Evolutionary conservation across 2,113 vertebrate species (phyloP).

Genomic region (Epinephelus fuscoguttatus): DNA sequence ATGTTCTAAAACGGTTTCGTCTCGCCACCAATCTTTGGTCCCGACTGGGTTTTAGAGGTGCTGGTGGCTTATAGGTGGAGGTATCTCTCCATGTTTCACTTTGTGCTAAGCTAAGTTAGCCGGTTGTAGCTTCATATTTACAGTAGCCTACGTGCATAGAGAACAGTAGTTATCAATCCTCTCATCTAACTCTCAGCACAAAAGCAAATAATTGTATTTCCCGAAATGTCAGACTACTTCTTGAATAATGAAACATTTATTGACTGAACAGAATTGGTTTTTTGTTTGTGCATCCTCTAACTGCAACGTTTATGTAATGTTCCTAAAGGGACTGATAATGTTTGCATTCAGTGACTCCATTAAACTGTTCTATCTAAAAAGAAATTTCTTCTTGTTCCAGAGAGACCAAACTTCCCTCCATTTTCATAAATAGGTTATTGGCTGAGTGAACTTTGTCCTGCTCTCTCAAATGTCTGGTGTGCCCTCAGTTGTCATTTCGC

Average conservation of each 20-base stretch:
- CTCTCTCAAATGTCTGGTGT: neutral
- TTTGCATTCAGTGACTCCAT: neutral
- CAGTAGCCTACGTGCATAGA: neutral
- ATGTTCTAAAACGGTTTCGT: too few relatives aligned
- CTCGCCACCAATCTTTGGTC: too few relatives aligned
- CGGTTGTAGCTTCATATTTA: too few relatives aligned
- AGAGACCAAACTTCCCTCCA: slow-evolving; percentile 22
- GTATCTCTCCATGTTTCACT: too few relatives aligned
- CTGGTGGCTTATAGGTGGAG: too few relatives aligned
- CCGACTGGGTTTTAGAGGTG: too few relatives aligned
- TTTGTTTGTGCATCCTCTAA: neutral
- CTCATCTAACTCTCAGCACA: too few relatives aligned
- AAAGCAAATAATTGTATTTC: neutral
- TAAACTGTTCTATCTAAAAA: neutral
- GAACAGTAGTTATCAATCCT: neutral
- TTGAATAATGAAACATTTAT: neutral
- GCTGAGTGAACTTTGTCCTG: too few relatives aligned
- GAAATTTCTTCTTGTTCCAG: neutral
- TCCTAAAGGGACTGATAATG: neutral
- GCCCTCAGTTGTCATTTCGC: slow-evolving; percentile 29
- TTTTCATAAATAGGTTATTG: slow-evolving; percentile 30
- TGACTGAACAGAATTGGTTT: neutral
- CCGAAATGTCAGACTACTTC: neutral
- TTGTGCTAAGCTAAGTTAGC: too few relatives aligned
- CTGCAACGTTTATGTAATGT: neutral